Percentiles rank a stretch among this genome's conserved stretches.
These are phyloP conservation scores for Hipposideros armiger DNA, from an alignment of 2,113 vertebrate genomes.

Conservation along the genomic window DNA sequence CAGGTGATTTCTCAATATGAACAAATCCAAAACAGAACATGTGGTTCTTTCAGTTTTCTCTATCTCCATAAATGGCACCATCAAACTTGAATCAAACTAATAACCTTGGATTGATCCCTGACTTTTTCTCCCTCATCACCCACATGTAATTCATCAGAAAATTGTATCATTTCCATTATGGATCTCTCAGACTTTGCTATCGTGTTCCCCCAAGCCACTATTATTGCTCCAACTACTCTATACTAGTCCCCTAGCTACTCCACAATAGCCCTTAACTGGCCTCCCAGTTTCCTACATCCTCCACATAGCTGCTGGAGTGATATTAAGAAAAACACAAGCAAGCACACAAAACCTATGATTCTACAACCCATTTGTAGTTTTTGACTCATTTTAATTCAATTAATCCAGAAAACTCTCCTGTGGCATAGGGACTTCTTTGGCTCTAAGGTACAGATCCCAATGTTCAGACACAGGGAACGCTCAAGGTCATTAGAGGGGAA, in stretches of 20 bases:
- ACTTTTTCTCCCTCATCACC: background rate
- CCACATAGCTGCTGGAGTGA: background rate
- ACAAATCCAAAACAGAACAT: background rate
- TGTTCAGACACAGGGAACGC: background rate
- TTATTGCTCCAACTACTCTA: background rate
- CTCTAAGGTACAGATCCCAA: background rate
- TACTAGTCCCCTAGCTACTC: too few species aligned
- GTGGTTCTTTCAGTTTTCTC: background rate
- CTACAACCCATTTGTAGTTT: background rate
- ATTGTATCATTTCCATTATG: background rate
- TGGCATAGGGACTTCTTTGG: background rate
- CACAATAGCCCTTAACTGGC: fast-evolving
- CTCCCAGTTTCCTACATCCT: background rate
- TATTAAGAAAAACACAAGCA: background rate
- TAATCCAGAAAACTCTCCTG: background rate
- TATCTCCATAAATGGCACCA: background rate
- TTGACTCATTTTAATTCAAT: background rate
- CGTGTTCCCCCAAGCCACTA: background rate
- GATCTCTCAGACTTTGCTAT: too few species aligned
- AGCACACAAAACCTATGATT: background rate
- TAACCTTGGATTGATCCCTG: background rate
- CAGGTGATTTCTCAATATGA: background rate
- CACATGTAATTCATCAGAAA: background rate
- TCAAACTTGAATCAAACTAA: background rate
- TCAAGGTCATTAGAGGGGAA: background rate